A percentile compares a stretch with the other conserved stretches of the same genome.
Evolutionary conservation across 2,797 vertebrate genomes (phyloP).

Genomic region (Tangara arthus): DNA sequence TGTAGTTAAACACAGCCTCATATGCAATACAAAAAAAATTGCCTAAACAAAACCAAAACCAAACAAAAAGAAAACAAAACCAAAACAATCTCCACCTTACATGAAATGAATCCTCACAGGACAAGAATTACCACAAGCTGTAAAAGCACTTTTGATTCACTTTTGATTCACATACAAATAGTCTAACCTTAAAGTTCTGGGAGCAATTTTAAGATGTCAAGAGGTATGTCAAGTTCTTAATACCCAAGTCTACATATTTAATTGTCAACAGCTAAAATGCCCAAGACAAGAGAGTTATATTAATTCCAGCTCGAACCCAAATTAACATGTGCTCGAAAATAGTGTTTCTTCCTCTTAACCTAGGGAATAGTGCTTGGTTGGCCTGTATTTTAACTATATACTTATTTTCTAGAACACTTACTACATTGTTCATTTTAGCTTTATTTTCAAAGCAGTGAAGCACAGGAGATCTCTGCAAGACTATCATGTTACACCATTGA

Average conservation of each 20-base stretch:
- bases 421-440: not conserved
- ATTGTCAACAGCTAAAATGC: not conserved
- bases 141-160: not conserved
- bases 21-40: not conserved
- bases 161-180: not conserved
- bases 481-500: not conserved
- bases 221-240: not conserved
- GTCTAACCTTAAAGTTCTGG: not conserved
- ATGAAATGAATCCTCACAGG: not conserved
- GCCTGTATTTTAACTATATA: not conserved
- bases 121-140: not conserved
- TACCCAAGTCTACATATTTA: not conserved
- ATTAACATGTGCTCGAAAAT: not conserved
- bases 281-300: not conserved
- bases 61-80: not conserved
- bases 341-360: not conserved
- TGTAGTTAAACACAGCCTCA: not conserved
- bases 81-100: not conserved
- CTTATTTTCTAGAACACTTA: not conserved
- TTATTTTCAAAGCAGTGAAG: conserved; percentile 14
- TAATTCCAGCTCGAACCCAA: not conserved
- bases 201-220: not conserved
- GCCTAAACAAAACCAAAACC: not conserved
- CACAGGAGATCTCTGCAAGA: not conserved
- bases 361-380: not conserved